Evolutionary conservation across 2,113 vertebrate species (phyloP).

Genomic region (Ictalurus punctatus): DNA sequence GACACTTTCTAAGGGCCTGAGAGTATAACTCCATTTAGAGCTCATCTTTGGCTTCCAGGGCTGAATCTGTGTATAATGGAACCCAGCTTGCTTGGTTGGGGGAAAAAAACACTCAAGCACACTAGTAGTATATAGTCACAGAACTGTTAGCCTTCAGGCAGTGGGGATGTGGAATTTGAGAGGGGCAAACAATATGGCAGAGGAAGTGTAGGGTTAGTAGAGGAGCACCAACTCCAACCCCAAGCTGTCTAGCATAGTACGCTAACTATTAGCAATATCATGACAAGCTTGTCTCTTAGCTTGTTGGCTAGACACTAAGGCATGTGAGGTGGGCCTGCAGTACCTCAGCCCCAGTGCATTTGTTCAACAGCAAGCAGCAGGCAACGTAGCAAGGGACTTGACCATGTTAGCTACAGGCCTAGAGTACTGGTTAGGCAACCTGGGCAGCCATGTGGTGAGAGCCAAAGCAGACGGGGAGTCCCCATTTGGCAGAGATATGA

Average conservation of each 20-base stretch:
- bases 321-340: background rate
- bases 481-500: background rate
- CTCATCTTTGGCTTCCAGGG: background rate
- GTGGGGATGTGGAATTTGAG: background rate
- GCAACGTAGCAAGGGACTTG: background rate
- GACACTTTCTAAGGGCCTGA: background rate
- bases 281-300: background rate
- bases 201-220: background rate
- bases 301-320: background rate
- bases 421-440: background rate
- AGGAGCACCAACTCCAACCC: background rate
- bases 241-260: background rate
- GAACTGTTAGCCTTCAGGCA: background rate
- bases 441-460: background rate
- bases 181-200: background rate
- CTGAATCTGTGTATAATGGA: background rate
- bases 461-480: background rate
- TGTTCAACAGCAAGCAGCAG: background rate
- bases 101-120: background rate
- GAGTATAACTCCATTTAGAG: background rate
- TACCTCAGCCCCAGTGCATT: background rate
- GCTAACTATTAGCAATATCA: background rate
- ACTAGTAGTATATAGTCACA: background rate
- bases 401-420: background rate
- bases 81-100: background rate